A percentile compares a stretch with the other conserved stretches of the same genome.
Evolutionary conservation across 37 sponge, comb jelly and placozoan genomes (phyloP).

Genomic region (Geodia barretti): DNA sequence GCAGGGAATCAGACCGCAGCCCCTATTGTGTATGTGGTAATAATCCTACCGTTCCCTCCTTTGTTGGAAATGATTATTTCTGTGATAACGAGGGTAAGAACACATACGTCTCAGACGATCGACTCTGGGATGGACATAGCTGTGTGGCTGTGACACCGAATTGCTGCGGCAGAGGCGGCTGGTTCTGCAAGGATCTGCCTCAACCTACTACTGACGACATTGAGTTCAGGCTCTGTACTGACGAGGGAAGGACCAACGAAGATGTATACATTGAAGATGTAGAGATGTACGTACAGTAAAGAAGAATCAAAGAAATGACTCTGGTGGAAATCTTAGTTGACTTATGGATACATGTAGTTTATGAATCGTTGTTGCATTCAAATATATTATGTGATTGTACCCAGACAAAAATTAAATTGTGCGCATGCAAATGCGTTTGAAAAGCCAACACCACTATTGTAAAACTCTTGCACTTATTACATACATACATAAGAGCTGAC

Average conservation of each 20-base stretch:
- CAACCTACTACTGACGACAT: conserved; percentile 1
- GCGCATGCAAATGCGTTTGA: background rate
- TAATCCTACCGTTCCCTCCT: background rate
- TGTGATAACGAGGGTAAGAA: background rate
- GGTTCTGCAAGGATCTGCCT: conserved; percentile 5
- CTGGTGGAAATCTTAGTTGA: too few species aligned
- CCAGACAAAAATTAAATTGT: background rate
- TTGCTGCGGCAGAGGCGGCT: background rate
- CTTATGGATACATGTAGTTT: too few species aligned
- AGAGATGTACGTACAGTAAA: background rate
- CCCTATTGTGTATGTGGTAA: background rate
- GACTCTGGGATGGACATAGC: conserved; percentile 1
- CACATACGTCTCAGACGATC: background rate
- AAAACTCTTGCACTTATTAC: too few species aligned
- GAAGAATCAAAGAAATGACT: too few species aligned
- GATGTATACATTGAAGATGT: background rate
- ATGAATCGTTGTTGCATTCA: too few species aligned
- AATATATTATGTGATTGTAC: too few species aligned
- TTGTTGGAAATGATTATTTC: background rate
- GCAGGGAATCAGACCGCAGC: too few species aligned
- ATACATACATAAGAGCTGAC: too few species aligned
- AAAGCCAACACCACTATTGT: too few species aligned
- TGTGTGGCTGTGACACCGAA: background rate
- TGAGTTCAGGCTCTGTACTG: background rate
- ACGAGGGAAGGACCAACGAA: background rate